A percentile compares a stretch with the other conserved stretches of the same genome.
phyloP scores from a whole-genome alignment of 2,113 vertebrate species.

The Sander lucioperca region DNA sequence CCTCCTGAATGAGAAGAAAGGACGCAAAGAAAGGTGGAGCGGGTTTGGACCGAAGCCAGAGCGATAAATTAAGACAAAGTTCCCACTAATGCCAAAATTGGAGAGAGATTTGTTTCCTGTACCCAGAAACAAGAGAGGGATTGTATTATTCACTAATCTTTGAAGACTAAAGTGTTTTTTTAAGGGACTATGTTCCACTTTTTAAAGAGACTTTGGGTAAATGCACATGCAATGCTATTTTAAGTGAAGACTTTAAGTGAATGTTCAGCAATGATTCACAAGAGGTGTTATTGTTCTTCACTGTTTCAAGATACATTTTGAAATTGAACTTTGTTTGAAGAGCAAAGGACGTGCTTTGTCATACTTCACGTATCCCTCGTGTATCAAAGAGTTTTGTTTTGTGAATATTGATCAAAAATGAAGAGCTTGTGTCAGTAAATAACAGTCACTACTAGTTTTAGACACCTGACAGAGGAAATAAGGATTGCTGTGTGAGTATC shows the following conservation, averaged over 20 bases:
- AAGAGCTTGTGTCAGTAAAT: too few species aligned
- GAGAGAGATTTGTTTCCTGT: conserved; percentile 41
- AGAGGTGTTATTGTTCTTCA: not conserved
- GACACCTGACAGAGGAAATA: too few species aligned
- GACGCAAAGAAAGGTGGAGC: conserved; percentile 47
- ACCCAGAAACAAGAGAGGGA: conserved; percentile 37
- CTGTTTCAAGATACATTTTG: not conserved
- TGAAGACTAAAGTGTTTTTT: not conserved
- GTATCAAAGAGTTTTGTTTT: not conserved
- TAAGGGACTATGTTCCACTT: not conserved
- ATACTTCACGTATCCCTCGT: too few species aligned
- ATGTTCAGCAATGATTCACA: not conserved
- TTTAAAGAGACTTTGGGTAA: conserved; percentile 4
- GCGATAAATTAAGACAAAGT: conserved; percentile 57
- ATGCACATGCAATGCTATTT: not conserved
- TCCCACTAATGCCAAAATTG: conserved; percentile 43
- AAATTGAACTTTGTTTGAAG: not conserved
- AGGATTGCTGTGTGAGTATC: too few species aligned
- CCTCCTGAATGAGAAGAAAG: conserved; percentile 48
- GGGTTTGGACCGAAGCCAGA: conserved; percentile 51
- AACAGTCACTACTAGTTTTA: too few species aligned
- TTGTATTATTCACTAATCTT: conserved; percentile 26
- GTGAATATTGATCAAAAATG: not conserved
- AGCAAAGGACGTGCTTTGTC: not conserved
- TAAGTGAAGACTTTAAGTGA: not conserved